These are phyloP conservation scores for Clarias batrachus DNA, from an alignment of 2,113 vertebrate genomes.

Conservation along the genomic window DNA sequence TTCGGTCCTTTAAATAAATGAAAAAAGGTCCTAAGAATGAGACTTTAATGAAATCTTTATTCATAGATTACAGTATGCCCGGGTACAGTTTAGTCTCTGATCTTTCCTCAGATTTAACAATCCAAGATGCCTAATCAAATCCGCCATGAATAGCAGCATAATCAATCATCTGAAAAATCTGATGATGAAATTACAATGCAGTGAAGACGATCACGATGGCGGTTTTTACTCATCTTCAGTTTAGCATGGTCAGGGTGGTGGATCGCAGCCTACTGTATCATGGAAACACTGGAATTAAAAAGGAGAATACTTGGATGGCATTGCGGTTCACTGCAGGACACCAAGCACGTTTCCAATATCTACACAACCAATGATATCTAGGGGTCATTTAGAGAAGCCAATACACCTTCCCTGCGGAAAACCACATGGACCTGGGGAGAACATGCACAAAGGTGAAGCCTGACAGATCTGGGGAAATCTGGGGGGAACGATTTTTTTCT, in stretches of 20 bases:
- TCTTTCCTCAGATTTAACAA: neutral
- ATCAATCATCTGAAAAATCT: conserved; percentile 36
- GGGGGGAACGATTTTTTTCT: neutral
- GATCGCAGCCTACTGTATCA: neutral
- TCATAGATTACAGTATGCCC: neutral
- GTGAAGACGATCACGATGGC: conserved; percentile 13
- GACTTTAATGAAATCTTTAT: neutral
- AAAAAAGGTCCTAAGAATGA: neutral
- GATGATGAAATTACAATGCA: conserved; percentile 13
- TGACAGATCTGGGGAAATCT: conserved; percentile 10
- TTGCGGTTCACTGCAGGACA: neutral
- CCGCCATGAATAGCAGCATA: neutral
- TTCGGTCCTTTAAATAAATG: neutral
- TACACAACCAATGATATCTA: neutral
- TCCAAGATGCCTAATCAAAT: conserved; percentile 8
- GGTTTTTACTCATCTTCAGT: neutral
- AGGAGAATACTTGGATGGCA: neutral
- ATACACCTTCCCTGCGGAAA: neutral
- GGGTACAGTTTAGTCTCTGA: conserved; percentile 1
- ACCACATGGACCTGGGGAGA: neutral
- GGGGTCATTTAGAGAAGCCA: neutral
- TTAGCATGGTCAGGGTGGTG: neutral
- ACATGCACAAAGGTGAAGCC: neutral
- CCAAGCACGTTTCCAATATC: neutral
- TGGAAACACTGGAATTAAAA: neutral